Base-by-base conservation (phyloP, 2,113 vertebrate species). In the Sakesphorus luctuosus region DNA sequence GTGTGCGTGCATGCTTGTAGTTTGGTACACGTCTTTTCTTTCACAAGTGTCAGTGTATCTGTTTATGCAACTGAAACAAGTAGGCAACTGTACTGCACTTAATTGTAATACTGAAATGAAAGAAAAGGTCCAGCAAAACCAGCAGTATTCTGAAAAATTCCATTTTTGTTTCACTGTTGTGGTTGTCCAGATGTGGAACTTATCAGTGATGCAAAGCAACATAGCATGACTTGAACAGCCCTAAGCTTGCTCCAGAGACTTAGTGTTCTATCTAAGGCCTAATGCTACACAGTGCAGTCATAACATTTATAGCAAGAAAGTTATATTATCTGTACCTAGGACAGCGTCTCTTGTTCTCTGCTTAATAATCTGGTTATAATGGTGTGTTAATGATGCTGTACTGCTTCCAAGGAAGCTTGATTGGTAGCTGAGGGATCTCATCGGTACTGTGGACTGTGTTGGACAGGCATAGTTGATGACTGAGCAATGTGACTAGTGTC, bases 1-100 rank as follows among this genome's bases (percentile, higher is more conserved):
- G 38, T 31, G 6, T 63, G 15, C 3, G 3, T 18, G 50, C 1
- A 2, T 24, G 17, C 26, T 38, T 5, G 4, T n/a, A 35, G 33
- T 63, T 46, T 62, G 23, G 15, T 35, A 71, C 23, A 49, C 44
- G 59, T 31, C 31, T 65, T 20, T 58, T n/a, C n/a, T 69, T 72
- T 69, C 49, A 61, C 33, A 13, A 52, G 26, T 1, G 2, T 36
- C 44, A 43, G 11, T 33, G 35, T 15, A 36, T n/a, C 33, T 80
- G 38, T 25, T 49, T 38, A 12, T 36, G 67, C 1, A 4, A 28
- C 67, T 69, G 63, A 86, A 75, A 49, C 3, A 18, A 33, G 16
- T 12, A 19, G 23, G 25, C 10, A 20, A 2, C 17, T 53, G 11
- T 31, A n/a, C 46, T 29, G 11, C 10, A 10, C 35, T 91, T 91